Evolutionary conservation across 2,888 invertebrate genomes (phyloP), one percentile per base, ranked within the genome.

Genomic region (Drosophila meridionalis): DNA sequence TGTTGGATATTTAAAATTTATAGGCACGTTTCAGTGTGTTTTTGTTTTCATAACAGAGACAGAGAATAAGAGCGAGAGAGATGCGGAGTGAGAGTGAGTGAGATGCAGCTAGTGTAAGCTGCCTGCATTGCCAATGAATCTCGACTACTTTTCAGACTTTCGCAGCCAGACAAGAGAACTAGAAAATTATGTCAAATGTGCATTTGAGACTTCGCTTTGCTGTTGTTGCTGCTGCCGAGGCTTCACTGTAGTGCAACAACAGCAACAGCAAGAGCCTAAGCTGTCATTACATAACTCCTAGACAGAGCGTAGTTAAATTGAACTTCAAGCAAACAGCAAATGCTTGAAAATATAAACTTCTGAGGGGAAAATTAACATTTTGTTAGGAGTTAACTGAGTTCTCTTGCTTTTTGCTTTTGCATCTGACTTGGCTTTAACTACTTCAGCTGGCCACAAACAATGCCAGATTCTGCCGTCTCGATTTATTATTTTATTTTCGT

Each of bases 1-100:
- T 70, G 74, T 63, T 65, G 69, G 73, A 76, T 78, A 87, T 87
- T 87, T 80, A 87, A 87, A 81, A 87, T 87, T 82, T 84, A 87
- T 84, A 64, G 76, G 77, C 87, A 87, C 83, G 81, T 80, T 78
- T 82, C 73, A 70, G 78, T 76, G 76, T 76, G 74, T 73, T 79
- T 77, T 75, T 76, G 82, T 78, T 83, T 83, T 75, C 76, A 72
- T 69, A 80, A 68, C 70, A 73, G 70, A 48, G 52, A 52, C 56
- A 40, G 48, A 57, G 57, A 56, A 20, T 42, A 38, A 20, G 28
- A 47, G 26, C 32, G 60, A 40, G 38, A 36, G 28, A 30, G 56
- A 12, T 4, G 9, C 32, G 4, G 14, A 26, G 28, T 8, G 36
- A 9, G 28, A 42, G 28, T 1, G 20, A 30, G 28, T 0, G 40